These are phyloP conservation scores for Ornithoptera priamus DNA, from an alignment of 2,888 invertebrate species.

Conservation along the genomic window DNA sequence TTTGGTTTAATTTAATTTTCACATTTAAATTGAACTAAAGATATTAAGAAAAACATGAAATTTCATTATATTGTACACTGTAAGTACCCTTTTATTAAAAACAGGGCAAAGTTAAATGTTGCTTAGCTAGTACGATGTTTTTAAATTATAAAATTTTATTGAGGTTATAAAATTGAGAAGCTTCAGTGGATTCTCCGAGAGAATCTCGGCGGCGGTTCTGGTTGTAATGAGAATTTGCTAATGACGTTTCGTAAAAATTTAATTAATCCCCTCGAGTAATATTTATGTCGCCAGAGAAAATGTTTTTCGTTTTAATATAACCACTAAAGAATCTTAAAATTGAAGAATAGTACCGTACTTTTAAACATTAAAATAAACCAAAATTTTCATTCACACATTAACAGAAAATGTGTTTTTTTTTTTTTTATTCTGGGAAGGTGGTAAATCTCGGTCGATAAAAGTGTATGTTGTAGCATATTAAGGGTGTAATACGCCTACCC, in stretches of 20 bases:
- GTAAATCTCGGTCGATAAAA: too few species aligned
- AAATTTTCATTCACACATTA: not conserved
- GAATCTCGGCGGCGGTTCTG: conserved; percentile 1
- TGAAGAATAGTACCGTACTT: not conserved
- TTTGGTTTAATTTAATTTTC: not conserved
- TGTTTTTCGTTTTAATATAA: not conserved
- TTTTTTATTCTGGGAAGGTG: too few species aligned
- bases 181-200: not conserved
- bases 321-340: not conserved
- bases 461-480: too few species aligned
- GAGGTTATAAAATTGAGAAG: conserved; percentile 4
- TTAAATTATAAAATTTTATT: not conserved
- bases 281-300: conserved; percentile 1
- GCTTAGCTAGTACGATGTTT: not conserved
- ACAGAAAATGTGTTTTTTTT: too few species aligned
- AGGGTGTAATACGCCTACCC: too few species aligned
- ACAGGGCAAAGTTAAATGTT: conserved; percentile 1
- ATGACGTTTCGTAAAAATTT: conserved; percentile 6
- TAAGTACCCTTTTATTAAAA: not conserved
- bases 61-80: not conserved
- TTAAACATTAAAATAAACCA: not conserved
- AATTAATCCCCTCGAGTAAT: not conserved
- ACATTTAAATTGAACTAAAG: not conserved
- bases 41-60: not conserved
- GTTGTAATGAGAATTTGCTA: conserved; percentile 3